phyloP scores from a whole-genome alignment of 2,797 vertebrate species.

The Poeciliopsis gracilis region DNA sequence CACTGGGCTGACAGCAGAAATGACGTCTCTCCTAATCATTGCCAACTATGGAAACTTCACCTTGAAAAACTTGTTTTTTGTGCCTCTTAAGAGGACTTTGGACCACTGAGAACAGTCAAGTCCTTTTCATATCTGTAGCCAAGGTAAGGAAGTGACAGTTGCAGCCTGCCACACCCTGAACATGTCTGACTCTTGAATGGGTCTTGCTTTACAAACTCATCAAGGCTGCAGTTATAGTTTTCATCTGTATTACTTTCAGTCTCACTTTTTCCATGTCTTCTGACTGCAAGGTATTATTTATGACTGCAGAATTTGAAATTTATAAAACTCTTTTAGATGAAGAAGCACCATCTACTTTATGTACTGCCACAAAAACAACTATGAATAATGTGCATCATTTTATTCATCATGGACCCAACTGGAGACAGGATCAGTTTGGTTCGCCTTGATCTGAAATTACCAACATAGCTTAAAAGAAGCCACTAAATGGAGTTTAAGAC shows the following conservation, averaged over 20 bases:
- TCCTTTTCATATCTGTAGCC: neutral
- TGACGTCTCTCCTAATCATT: neutral
- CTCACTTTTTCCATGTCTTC: neutral
- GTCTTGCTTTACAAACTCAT: neutral
- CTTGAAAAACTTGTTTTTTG: neutral
- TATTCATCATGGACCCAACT: neutral
- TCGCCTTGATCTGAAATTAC: conserved; percentile 25
- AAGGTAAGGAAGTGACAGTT: neutral
- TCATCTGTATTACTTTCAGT: neutral
- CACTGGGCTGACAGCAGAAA: neutral
- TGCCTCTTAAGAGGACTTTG: neutral
- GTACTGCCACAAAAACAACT: neutral
- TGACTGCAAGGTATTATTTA: neutral
- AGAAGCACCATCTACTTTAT: neutral
- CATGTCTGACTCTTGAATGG: neutral
- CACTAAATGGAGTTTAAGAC: conserved; percentile 33
- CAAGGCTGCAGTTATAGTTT: neutral
- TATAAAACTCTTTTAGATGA: neutral
- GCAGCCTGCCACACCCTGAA: neutral
- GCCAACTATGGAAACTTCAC: neutral
- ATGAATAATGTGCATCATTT: neutral
- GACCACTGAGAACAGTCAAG: neutral
- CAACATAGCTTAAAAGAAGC: conserved; percentile 29
- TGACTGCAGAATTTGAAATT: neutral
- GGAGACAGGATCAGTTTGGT: neutral